Evolutionary conservation across 2,113 vertebrate genomes (phyloP).

Genomic region (Sphyrna mokarran): DNA sequence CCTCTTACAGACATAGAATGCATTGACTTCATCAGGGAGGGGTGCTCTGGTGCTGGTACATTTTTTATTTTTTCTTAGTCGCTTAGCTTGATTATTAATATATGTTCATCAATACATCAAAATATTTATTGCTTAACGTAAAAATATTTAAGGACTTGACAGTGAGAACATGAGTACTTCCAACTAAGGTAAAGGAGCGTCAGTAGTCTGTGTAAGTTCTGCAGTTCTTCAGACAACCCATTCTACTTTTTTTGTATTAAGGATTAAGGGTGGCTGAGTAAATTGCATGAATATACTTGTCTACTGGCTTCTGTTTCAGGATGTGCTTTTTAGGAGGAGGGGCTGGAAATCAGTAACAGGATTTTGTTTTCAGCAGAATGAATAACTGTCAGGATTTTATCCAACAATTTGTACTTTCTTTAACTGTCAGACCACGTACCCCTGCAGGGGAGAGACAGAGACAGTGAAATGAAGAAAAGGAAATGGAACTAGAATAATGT

Average conservation of each 20-base stretch:
- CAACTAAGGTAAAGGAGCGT: not conserved
- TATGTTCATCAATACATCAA: not conserved
- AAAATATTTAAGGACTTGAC: not conserved
- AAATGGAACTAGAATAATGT: not conserved
- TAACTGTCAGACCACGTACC: not conserved
- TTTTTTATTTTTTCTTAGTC: not conserved
- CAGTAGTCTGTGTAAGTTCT: not conserved
- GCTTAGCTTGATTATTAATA: not conserved
- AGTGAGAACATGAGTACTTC: not conserved
- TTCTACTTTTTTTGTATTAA: too few species aligned
- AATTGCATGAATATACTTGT: not conserved
- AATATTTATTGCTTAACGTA: not conserved
- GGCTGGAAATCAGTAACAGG: not conserved
- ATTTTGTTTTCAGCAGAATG: not conserved
- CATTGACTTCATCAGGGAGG: too few species aligned
- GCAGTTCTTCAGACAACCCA: not conserved
- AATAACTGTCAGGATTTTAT: conserved; percentile 7
- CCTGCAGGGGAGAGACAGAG: not conserved
- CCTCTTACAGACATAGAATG: too few species aligned
- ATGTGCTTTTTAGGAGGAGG: not conserved
- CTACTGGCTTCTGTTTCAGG: not conserved
- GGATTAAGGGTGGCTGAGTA: not conserved
- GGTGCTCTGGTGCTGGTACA: too few species aligned
- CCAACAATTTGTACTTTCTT: conserved; percentile 12
- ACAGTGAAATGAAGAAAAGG: not conserved